A percentile compares a stretch with the other conserved stretches of the same genome.
These are phyloP conservation scores for Genyomyrus donnyi DNA, from an alignment of 2,113 vertebrate genomes.

Conservation along the genomic window DNA sequence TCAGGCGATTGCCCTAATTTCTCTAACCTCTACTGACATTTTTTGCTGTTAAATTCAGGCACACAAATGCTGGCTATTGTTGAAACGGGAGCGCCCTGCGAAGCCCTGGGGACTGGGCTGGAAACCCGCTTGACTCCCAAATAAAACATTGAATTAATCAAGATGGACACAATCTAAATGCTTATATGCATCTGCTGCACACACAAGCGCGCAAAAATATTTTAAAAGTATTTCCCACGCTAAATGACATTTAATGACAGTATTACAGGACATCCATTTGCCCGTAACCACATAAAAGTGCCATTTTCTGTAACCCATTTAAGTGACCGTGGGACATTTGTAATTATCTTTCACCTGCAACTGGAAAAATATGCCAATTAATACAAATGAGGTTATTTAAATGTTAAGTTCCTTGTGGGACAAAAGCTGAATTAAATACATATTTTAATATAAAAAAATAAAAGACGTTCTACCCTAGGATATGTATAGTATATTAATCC, in stretches of 20 bases:
- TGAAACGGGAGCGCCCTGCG: not conserved
- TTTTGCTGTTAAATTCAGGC: not conserved
- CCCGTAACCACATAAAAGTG: not conserved
- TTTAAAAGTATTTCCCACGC: not conserved
- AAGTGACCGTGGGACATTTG: constrained; percentile 9
- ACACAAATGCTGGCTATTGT: constrained; percentile 1
- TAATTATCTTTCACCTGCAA: constrained; percentile 15
- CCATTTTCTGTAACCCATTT: not conserved
- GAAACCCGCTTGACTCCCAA: not conserved
- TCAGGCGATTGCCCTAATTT: not conserved
- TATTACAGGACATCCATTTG: not conserved
- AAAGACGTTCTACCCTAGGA: not conserved
- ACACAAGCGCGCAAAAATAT: not conserved
- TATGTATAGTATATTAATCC: not conserved
- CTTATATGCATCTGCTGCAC: not conserved
- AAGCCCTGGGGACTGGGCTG: not conserved
- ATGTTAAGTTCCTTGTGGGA: constrained; percentile 6
- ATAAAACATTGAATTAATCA: constrained; percentile 15
- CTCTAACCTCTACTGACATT: not conserved
- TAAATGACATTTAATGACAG: not conserved
- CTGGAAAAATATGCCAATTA: constrained; percentile 28
- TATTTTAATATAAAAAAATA: constrained; percentile 7
- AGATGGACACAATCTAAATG: not conserved
- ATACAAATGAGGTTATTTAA: constrained; percentile 25
- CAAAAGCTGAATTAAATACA: constrained; percentile 1